Evolutionary conservation across 2,113 vertebrate genomes (phyloP).

Genomic region (Pterocles burchelli): DNA sequence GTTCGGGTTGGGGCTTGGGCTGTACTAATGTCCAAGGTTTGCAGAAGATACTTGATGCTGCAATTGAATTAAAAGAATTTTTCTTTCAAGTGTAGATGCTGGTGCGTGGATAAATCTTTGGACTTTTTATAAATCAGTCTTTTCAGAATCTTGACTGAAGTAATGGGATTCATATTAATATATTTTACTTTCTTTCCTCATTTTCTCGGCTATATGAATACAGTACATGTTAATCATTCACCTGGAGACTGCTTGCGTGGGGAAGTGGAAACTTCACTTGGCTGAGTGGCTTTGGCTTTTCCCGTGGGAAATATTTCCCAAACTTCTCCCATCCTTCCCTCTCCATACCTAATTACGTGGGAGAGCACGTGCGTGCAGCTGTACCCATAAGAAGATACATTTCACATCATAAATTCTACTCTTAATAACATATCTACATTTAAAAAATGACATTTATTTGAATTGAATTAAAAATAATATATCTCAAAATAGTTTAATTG

Average conservation of each 20-base stretch:
- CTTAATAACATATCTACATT: fast-evolving
- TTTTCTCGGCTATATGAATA: neutral
- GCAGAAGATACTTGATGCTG: neutral
- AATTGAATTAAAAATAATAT: fast-evolving
- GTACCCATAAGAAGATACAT: neutral
- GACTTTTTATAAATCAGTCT: neutral
- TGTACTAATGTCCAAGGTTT: fast-evolving
- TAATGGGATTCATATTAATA: neutral
- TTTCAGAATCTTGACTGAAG: neutral
- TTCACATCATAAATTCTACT: neutral
- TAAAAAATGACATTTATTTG: neutral
- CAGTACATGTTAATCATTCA: neutral
- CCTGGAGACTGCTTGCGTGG: neutral
- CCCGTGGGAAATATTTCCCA: neutral
- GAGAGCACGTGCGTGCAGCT: fast-evolving
- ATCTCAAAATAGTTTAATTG: neutral
- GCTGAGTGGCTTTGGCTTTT: neutral
- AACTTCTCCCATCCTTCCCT: neutral
- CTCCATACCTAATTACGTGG: fast-evolving
- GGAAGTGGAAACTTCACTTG: neutral
- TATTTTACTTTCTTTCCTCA: neutral
- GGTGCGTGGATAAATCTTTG: neutral
- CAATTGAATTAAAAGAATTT: neutral
- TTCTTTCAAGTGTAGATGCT: too few relatives aligned
- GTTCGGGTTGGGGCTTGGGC: neutral